Evolutionary conservation across 2,113 vertebrate genomes (phyloP).

Genomic region (Malurus elegans): DNA sequence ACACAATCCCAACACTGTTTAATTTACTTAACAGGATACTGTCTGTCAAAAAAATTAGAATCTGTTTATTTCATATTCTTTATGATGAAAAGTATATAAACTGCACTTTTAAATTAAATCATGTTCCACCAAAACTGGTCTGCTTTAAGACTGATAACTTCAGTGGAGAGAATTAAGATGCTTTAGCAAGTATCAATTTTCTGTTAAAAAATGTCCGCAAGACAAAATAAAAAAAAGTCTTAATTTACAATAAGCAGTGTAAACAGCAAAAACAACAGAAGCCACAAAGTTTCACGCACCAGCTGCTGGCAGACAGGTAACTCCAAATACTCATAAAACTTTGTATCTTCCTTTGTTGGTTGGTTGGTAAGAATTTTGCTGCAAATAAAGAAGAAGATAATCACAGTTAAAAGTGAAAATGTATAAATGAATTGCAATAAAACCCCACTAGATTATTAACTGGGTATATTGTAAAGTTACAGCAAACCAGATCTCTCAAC

Average conservation of each 20-base stretch:
- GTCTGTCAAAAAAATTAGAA: slow-evolving; percentile 36
- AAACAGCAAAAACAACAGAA: slow-evolving; percentile 72
- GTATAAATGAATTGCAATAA: not conserved
- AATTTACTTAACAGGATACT: slow-evolving; percentile 14
- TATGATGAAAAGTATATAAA: slow-evolving; percentile 52
- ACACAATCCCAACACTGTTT: slow-evolving; percentile 7
- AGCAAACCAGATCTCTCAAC: not conserved
- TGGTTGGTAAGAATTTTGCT: slow-evolving; percentile 99
- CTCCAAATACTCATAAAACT: slow-evolving; percentile 83
- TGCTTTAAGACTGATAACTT: slow-evolving; percentile 61
- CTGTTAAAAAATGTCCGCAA: slow-evolving; percentile 71
- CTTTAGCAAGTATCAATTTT: slow-evolving; percentile 69
- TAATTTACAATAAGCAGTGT: slow-evolving; percentile 77
- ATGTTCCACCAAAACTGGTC: slow-evolving; percentile 37
- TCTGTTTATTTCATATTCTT: slow-evolving; percentile 43
- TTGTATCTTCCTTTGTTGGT: slow-evolving; percentile 99
- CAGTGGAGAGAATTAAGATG: slow-evolving; percentile 49
- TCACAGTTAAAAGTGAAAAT: not conserved
- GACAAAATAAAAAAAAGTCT: slow-evolving; percentile 67
- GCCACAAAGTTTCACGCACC: slow-evolving; percentile 66
- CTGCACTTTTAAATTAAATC: slow-evolving; percentile 56
- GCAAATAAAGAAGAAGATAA: slow-evolving; percentile 48
- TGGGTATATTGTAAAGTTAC: not conserved
- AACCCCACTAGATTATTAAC: not conserved
- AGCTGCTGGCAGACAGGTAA: slow-evolving; percentile 44